Percentiles rank a stretch among this genome's conserved stretches.
Evolutionary conservation across 1,140 invertebrate genomes (phyloP).

Genomic region (Nasonia giraulti): DNA sequence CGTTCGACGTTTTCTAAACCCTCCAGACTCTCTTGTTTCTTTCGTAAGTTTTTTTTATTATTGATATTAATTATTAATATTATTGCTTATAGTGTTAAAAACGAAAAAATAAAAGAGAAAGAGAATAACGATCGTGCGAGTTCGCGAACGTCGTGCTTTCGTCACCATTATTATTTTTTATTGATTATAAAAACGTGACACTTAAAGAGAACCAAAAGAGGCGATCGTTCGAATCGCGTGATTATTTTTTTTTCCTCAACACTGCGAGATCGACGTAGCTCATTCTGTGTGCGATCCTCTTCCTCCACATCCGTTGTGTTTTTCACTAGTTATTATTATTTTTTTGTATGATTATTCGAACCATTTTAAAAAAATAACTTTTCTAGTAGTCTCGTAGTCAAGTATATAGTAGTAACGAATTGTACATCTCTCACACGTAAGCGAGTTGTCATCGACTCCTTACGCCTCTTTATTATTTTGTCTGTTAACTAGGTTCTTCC

Average conservation of each 20-base stretch:
- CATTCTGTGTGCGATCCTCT: slow-evolving; percentile 22
- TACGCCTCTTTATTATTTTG: slow-evolving; percentile 39
- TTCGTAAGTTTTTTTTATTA: slow-evolving; percentile 47
- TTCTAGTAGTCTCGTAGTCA: slow-evolving; percentile 44
- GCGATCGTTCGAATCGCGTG: slow-evolving; percentile 19
- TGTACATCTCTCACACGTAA: slow-evolving; percentile 41
- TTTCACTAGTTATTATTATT: slow-evolving; percentile 19
- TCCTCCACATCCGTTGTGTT: slow-evolving; percentile 43
- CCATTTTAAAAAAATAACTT: slow-evolving; percentile 29
- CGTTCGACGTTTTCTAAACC: slow-evolving; percentile 46
- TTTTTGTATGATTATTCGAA: slow-evolving; percentile 46
- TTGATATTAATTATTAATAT: slow-evolving; percentile 37
- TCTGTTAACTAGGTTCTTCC: slow-evolving; percentile 49
- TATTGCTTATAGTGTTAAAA: slow-evolving; percentile 46
- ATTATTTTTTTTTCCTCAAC: slow-evolving; percentile 18
- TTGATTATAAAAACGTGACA: neutral
- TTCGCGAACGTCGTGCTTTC: slow-evolving; percentile 5
- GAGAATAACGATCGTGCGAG: slow-evolving; percentile 37
- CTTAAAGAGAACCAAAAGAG: neutral
- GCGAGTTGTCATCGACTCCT: slow-evolving; percentile 26
- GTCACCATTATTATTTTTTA: slow-evolving; percentile 29
- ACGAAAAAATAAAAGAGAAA: slow-evolving; percentile 10
- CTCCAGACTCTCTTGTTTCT: slow-evolving; percentile 40
- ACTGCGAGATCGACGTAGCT: slow-evolving; percentile 27
- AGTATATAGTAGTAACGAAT: slow-evolving; percentile 35